phyloP scores from a whole-genome alignment of 2,888 invertebrate genomes.

The Amphiduros pacificus region DNA sequence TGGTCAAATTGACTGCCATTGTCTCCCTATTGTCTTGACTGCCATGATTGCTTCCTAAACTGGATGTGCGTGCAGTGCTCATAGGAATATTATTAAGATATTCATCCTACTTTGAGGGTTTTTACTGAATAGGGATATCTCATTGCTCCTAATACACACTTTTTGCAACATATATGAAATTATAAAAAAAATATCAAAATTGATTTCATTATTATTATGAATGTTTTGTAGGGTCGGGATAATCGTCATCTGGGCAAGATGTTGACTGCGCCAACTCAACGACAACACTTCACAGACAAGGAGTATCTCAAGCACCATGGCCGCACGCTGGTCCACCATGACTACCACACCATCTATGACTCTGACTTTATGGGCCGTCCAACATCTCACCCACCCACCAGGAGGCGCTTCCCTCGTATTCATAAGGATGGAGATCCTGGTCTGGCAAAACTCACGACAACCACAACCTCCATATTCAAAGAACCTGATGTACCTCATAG shows the following conservation, averaged over 20 bases:
- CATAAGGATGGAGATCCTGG: slow-evolving; percentile 35
- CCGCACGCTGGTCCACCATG: slow-evolving; percentile 26
- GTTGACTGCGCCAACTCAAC: slow-evolving; percentile 30
- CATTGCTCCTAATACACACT: too few species aligned
- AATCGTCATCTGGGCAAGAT: slow-evolving; percentile 39
- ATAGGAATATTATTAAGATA: too few species aligned
- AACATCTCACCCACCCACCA: slow-evolving; percentile 31
- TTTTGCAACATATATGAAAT: too few species aligned
- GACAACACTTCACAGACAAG: slow-evolving; percentile 44
- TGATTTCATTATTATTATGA: too few species aligned
- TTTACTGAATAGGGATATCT: too few species aligned
- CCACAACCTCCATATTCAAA: slow-evolving; percentile 32
- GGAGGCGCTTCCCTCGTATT: slow-evolving; percentile 39
- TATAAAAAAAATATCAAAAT: too few species aligned
- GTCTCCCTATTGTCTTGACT: too few species aligned
- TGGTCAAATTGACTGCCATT: too few species aligned
- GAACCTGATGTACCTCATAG: slow-evolving; percentile 31
- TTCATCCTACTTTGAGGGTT: too few species aligned
- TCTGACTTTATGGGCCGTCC: slow-evolving; percentile 36
- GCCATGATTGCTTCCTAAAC: too few species aligned
- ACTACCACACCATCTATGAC: slow-evolving; percentile 41
- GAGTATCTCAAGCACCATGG: slow-evolving; percentile 41
- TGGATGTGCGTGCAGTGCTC: too few species aligned
- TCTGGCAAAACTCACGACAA: slow-evolving; percentile 33
- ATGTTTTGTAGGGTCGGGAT: slow-evolving; percentile 37